A percentile compares a stretch with the other conserved stretches of the same genome.
phyloP scores from a whole-genome alignment of 2,888 invertebrate genomes.

The Coenonympha arcania region DNA sequence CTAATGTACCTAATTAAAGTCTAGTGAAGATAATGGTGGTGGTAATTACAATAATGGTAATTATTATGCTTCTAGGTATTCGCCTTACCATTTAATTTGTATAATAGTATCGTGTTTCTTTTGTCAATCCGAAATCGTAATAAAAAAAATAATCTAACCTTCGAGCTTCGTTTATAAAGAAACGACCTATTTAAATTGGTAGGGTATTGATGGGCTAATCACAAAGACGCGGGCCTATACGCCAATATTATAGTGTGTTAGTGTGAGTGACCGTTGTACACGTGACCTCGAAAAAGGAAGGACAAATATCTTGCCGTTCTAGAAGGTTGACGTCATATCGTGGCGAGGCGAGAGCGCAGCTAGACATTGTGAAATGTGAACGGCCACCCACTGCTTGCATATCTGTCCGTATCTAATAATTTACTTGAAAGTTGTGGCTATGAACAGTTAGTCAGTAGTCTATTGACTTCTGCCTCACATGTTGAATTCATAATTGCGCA shows the following conservation, averaged over 20 bases:
- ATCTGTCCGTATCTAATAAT: slow-evolving; percentile 58
- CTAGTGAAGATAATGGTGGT: slow-evolving; percentile 25
- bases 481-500: slow-evolving; percentile 61
- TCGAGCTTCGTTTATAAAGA: neutral
- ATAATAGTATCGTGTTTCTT: neutral
- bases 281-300: slow-evolving; percentile 68
- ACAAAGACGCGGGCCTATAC: slow-evolving; percentile 29
- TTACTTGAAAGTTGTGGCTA: slow-evolving; percentile 68
- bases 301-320: slow-evolving; percentile 59
- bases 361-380: slow-evolving; percentile 73
- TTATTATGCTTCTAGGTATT: slow-evolving; percentile 20
- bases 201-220: slow-evolving; percentile 14
- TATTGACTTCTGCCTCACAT: slow-evolving; percentile 66
- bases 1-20: too few species aligned
- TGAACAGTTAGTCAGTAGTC: slow-evolving; percentile 54
- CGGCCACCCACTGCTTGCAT: slow-evolving; percentile 68
- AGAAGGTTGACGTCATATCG: slow-evolving; percentile 70
- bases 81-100: neutral
- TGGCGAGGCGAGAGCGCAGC: slow-evolving; percentile 51
- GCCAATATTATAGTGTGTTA: slow-evolving; percentile 37
- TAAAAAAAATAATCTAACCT: too few species aligned
- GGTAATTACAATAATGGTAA: too few species aligned
- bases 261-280: slow-evolving; percentile 62
- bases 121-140: too few species aligned
- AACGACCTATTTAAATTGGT: slow-evolving; percentile 29